Percentiles rank a stretch among this genome's conserved stretches.
These are phyloP conservation scores for Hoplostethus mediterraneus DNA, from an alignment of 2,797 vertebrate species.

Conservation along the genomic window DNA sequence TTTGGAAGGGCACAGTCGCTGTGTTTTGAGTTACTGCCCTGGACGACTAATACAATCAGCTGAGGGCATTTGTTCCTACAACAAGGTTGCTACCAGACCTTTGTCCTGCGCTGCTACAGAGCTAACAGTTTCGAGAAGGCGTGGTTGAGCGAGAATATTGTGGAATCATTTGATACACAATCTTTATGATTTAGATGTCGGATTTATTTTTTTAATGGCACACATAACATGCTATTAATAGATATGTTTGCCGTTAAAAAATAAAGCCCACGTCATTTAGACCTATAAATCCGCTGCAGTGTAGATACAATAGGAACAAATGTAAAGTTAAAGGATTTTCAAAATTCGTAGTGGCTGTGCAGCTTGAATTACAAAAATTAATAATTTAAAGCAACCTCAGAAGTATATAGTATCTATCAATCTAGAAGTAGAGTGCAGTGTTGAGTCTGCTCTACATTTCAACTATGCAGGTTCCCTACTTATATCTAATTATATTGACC, in stretches of 20 bases:
- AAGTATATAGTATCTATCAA: too few relatives aligned
- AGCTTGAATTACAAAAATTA: neutral
- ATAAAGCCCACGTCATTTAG: neutral
- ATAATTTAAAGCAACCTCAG: neutral
- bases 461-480: neutral
- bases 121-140: too few relatives aligned
- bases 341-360: neutral
- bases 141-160: too few relatives aligned
- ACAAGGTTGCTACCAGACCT: too few relatives aligned
- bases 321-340: neutral
- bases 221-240: neutral
- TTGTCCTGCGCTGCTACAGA: too few relatives aligned
- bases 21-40: too few relatives aligned
- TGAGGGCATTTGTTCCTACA: too few relatives aligned
- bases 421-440: neutral
- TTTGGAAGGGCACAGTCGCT: too few relatives aligned
- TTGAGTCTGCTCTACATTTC: neutral
- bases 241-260: neutral
- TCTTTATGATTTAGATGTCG: neutral
- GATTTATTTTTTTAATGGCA: too few relatives aligned
- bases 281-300: neutral
- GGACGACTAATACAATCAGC: too few relatives aligned
- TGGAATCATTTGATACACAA: too few relatives aligned
- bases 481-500: neutral
- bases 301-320: neutral